Percentiles rank a stretch among this genome's conserved stretches.
Conservation (phyloP, 2,888 invertebrate species). For the Pachliopta kotzebuea region DNA sequence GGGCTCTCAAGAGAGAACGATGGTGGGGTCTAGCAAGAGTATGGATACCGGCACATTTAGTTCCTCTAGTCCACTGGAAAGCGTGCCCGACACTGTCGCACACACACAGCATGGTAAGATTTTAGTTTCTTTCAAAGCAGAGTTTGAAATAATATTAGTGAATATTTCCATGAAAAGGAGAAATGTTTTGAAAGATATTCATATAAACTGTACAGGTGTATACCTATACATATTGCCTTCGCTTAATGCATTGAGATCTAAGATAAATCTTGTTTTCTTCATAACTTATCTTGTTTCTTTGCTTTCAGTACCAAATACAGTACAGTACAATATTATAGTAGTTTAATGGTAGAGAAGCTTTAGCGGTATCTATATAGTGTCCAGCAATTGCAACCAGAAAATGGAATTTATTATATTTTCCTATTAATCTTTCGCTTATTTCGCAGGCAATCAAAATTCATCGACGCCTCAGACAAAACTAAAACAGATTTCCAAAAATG, state of each 20-base stretch:
- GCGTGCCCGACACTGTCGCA: conserved; percentile 34
- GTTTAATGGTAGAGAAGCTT: no score
- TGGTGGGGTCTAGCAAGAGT: conserved; percentile 74
- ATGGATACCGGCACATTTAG: conserved; percentile 73
- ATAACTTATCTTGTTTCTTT: no score
- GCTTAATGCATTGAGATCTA: no score
- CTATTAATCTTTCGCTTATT: neutral
- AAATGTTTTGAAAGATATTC: no score
- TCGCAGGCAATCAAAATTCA: conserved; percentile 58
- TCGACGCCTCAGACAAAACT: conserved; percentile 64
- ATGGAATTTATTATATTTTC: neutral
- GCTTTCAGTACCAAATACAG: no score
- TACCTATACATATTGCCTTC: no score
- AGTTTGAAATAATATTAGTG: neutral
- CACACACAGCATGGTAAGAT: conserved; percentile 33
- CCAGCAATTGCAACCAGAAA: no score
- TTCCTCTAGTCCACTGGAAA: conserved; percentile 68
- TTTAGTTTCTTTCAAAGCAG: neutral
- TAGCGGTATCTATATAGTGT: no score
- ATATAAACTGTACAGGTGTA: no score
- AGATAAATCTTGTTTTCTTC: no score
- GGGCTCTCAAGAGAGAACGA: conserved; percentile 69
- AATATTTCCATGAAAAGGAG: no score
- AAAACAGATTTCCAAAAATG: conserved; percentile 48
- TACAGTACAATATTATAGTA: no score